phyloP scores from a whole-genome alignment of 2,113 vertebrate genomes.

The Thryonomys swinderianus region DNA sequence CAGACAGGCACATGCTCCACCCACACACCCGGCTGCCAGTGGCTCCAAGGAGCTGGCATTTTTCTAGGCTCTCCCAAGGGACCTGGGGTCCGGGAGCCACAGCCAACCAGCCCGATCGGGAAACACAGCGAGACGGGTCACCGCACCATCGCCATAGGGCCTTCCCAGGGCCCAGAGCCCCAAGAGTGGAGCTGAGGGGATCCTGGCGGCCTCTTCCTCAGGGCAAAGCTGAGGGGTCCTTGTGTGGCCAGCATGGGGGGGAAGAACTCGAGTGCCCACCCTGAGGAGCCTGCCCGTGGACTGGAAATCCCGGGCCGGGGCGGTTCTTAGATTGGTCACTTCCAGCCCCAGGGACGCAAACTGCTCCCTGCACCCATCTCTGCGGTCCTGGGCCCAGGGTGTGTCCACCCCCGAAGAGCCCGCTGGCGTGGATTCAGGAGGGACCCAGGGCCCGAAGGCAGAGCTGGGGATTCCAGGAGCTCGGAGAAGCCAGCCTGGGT shows the following conservation, averaged over 20 bases:
- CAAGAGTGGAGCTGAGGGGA: background rate
- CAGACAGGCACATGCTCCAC: background rate
- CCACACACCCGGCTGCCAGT: background rate
- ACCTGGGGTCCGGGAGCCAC: background rate
- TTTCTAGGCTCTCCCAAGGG: background rate
- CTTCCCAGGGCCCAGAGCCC: background rate
- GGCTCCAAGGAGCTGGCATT: background rate
- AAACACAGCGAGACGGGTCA: rapidly evolving
- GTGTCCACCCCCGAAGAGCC: too few relatives aligned
- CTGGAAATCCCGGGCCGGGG: rapidly evolving
- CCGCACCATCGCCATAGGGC: background rate
- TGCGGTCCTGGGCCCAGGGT: background rate
- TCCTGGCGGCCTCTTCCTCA: background rate
- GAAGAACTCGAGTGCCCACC: background rate
- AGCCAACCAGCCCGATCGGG: background rate
- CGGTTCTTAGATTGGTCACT: background rate
- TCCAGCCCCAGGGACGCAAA: background rate
- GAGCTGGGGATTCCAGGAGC: background rate
- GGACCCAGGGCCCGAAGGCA: background rate
- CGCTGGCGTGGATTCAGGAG: too few relatives aligned
- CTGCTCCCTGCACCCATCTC: background rate
- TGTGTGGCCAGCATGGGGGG: rapidly evolving
- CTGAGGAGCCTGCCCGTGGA: too few relatives aligned
- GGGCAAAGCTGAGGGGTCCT: too few relatives aligned
- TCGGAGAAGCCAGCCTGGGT: too few relatives aligned